A percentile compares a stretch with the other conserved stretches of the same genome.
These are phyloP conservation scores for Palythoa grandiflora DNA, from an alignment of 92 coral and sea anemone species.

Conservation along the genomic window DNA sequence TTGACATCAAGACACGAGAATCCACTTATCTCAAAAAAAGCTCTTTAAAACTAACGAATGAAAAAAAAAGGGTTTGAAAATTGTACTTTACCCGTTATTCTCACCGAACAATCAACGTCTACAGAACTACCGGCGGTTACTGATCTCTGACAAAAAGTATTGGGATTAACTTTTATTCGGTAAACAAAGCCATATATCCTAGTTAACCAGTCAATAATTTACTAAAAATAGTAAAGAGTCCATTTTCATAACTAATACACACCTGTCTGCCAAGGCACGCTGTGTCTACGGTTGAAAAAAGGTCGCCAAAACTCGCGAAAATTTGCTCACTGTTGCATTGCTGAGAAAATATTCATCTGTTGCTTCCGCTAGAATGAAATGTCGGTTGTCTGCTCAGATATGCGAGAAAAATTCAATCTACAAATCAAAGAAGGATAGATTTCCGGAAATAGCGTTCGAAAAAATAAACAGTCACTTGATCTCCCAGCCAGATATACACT, in stretches of 20 bases:
- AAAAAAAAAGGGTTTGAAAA: neutral
- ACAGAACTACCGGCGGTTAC: neutral
- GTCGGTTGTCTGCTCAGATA: slow-evolving; percentile 9
- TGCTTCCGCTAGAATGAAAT: neutral
- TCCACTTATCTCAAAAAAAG: neutral
- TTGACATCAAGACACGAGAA: slow-evolving; percentile 6
- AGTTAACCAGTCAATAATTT: slow-evolving; percentile 21
- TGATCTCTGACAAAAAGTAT: slow-evolving; percentile 14
- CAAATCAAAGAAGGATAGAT: slow-evolving; percentile 41
- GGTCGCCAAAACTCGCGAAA: neutral
- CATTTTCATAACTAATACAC: neutral
- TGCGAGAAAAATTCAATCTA: slow-evolving; percentile 13
- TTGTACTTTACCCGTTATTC: neutral
- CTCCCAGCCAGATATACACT: neutral
- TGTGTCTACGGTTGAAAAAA: neutral
- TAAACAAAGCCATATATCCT: slow-evolving; percentile 35
- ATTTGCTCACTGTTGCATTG: neutral
- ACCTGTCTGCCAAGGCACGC: neutral
- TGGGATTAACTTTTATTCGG: neutral
- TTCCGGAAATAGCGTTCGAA: slow-evolving; percentile 63
- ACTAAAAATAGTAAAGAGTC: slow-evolving; percentile 18
- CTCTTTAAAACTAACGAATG: neutral
- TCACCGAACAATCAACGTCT: neutral
- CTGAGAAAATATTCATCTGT: neutral
- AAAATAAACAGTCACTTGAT: slow-evolving; percentile 55